These are phyloP conservation scores for Mactromeris polynyma DNA, from an alignment of 2,888 invertebrate genomes.

Conservation along the genomic window DNA sequence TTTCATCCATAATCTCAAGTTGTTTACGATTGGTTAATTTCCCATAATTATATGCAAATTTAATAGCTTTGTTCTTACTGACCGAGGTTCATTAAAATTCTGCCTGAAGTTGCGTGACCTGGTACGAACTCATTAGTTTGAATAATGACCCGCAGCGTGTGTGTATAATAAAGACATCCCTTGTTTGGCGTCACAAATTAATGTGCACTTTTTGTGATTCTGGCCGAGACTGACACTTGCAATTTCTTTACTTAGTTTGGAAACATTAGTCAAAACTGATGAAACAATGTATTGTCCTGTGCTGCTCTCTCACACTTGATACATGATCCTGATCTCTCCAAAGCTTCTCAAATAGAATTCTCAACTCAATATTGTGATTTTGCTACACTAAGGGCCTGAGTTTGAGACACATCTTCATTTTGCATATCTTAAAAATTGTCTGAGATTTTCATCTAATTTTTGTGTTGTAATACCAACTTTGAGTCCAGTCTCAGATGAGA, in stretches of 20 bases:
- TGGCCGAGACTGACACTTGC: neutral
- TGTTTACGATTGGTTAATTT: neutral
- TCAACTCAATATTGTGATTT: too few species aligned
- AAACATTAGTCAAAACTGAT: neutral
- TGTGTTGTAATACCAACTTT: too few species aligned
- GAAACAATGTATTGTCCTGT: neutral
- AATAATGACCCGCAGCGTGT: neutral
- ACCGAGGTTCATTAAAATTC: slow-evolving; percentile 10
- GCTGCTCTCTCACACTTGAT: too few species aligned
- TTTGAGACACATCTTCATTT: too few species aligned
- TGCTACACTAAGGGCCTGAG: too few species aligned
- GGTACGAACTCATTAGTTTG: neutral
- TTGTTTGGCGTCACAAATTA: neutral
- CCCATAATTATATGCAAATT: neutral
- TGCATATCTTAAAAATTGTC: too few species aligned
- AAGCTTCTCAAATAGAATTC: too few species aligned
- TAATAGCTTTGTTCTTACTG: slow-evolving; percentile 3
- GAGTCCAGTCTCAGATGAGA: too few species aligned
- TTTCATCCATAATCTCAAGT: neutral
- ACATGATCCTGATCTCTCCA: too few species aligned
- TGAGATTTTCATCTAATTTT: too few species aligned
- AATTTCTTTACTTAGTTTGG: neutral
- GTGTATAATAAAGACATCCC: neutral
- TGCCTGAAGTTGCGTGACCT: slow-evolving; percentile 4
- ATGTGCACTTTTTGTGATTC: neutral